Percentiles rank a stretch among this genome's conserved stretches.
Evolutionary conservation across 2,888 invertebrate genomes (phyloP).

Genomic region (Diabrotica balteata): DNA sequence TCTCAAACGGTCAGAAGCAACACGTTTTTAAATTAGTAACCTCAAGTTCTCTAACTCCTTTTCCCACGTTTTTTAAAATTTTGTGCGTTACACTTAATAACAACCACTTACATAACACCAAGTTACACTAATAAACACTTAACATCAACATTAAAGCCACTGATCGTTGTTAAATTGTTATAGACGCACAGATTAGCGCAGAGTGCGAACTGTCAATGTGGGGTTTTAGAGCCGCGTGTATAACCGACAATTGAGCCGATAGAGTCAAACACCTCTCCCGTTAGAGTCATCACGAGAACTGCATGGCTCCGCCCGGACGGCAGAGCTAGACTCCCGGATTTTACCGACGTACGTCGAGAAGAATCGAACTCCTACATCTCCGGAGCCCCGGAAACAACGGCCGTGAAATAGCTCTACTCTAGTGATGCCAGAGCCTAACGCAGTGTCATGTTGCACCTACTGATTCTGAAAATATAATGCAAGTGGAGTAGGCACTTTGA

Average conservation of each 20-base stretch:
- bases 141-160: slow-evolving; percentile 22
- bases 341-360: slow-evolving; percentile 30
- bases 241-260: slow-evolving; percentile 1
- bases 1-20: too few relatives aligned
- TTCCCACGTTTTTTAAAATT: background rate
- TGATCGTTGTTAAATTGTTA: slow-evolving; percentile 36
- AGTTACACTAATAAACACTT: slow-evolving; percentile 29
- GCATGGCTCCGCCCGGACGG: slow-evolving; percentile 58
- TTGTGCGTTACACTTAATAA: background rate
- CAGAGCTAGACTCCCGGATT: slow-evolving; percentile 44
- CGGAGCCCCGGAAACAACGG: slow-evolving; percentile 47
- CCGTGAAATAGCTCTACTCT: slow-evolving; percentile 43
- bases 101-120: slow-evolving; percentile 1
- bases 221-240: slow-evolving; percentile 48
- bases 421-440: slow-evolving; percentile 31
- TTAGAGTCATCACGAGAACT: slow-evolving; percentile 49
- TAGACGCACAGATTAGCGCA: slow-evolving; percentile 37
- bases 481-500: slow-evolving; percentile 24
- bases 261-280: slow-evolving; percentile 44
- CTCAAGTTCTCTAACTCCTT: too few relatives aligned
- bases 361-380: slow-evolving; percentile 39
- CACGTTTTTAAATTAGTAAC: too few relatives aligned
- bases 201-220: slow-evolving; percentile 46
- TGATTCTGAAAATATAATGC: slow-evolving; percentile 25
- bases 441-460: slow-evolving; percentile 36